phyloP scores from a whole-genome alignment of 2,888 invertebrate genomes.

The Sarcophaga caerulescens region DNA sequence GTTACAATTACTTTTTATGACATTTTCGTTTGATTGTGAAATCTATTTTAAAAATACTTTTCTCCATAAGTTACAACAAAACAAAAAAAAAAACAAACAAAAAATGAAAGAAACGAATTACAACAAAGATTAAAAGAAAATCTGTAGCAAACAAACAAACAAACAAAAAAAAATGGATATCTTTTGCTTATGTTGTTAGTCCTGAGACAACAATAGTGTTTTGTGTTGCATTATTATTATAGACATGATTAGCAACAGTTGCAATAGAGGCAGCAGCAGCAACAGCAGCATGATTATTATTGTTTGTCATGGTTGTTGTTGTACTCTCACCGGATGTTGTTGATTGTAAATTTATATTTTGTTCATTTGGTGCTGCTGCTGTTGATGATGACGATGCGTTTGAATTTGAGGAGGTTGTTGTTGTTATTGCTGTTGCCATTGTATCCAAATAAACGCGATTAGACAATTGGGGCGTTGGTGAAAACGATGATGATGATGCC shows the following conservation, averaged over 20 bases:
- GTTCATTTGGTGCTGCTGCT: constrained; percentile 33
- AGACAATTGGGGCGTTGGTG: constrained; percentile 23
- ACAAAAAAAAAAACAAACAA: constrained; percentile 25
- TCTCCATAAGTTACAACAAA: neutral
- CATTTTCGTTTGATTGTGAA: too few species aligned
- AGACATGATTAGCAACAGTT: neutral
- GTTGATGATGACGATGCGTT: neutral
- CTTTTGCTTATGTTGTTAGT: constrained; percentile 28
- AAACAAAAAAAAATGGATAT: constrained; percentile 20
- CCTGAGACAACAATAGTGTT: constrained; percentile 29
- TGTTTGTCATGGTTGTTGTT: constrained; percentile 10
- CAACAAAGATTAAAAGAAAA: neutral
- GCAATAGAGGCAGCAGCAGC: neutral
- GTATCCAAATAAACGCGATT: constrained; percentile 26
- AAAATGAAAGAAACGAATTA: constrained; percentile 20
- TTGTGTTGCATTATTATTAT: constrained; percentile 38
- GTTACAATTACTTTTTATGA: too few species aligned
- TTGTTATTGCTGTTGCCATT: constrained; percentile 32
- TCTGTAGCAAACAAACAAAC: neutral
- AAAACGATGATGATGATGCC: constrained; percentile 12
- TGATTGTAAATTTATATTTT: constrained; percentile 45
- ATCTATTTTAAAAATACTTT: too few species aligned
- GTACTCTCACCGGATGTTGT: constrained; percentile 45
- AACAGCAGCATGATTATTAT: neutral
- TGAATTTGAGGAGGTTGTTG: constrained; percentile 30